These are phyloP conservation scores for Butorides virescens DNA, from an alignment of 2,113 vertebrate species.

Conservation along the genomic window DNA sequence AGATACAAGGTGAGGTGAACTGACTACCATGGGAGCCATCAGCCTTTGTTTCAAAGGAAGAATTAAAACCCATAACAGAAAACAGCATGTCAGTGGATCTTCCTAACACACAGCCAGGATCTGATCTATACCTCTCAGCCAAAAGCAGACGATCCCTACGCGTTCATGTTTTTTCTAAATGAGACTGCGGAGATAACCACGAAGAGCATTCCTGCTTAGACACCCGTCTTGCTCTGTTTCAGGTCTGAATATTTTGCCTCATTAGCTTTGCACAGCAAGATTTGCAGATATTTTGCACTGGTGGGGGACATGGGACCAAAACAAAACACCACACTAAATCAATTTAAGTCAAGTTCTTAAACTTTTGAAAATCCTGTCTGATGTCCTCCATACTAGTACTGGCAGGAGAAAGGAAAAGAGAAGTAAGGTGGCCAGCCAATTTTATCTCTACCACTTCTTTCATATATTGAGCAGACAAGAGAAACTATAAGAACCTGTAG, in stretches of 20 bases:
- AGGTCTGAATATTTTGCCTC: background rate
- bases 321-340: background rate
- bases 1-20: background rate
- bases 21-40: background rate
- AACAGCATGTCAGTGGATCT: background rate
- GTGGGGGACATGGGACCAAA: background rate
- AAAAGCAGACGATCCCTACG: background rate
- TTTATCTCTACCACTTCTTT: background rate
- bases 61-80: background rate
- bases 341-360: background rate
- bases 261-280: background rate
- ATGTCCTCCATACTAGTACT: background rate
- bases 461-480: no score
- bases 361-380: background rate
- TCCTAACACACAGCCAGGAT: background rate
- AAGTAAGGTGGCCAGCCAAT: background rate
- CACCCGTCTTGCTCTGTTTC: background rate
- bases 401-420: background rate
- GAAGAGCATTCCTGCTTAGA: background rate
- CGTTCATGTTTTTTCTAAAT: background rate
- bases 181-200: accelerated
- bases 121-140: background rate
- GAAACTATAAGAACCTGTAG: background rate
- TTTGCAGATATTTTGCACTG: background rate
- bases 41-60: background rate